Percentiles rank a stretch among this genome's conserved stretches.
These are phyloP conservation scores for Ceratina japonica DNA, from an alignment of 1,140 invertebrate genomes.

Conservation along the genomic window DNA sequence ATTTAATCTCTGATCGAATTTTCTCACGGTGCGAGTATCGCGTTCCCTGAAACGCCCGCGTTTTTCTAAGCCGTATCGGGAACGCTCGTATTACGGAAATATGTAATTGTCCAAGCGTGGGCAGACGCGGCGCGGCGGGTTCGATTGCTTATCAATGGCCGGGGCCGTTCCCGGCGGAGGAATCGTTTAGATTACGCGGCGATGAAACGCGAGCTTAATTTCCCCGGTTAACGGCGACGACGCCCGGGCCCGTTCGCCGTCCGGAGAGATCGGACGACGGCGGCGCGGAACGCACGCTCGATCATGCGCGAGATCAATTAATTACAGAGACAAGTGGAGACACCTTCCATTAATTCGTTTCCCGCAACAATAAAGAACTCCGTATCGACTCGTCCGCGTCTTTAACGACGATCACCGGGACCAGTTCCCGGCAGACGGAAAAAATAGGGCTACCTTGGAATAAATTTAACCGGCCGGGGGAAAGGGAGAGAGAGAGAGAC, in stretches of 20 bases:
- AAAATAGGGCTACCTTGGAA: constrained; percentile 48
- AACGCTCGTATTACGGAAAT: constrained; percentile 1
- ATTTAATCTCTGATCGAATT: background rate
- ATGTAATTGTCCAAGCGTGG: background rate
- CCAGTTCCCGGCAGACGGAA: constrained; percentile 39
- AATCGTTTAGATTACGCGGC: constrained; percentile 40
- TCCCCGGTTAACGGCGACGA: constrained; percentile 16
- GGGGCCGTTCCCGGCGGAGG: background rate
- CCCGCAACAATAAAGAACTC: constrained; percentile 54
- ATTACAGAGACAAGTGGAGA: constrained; percentile 42
- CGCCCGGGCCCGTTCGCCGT: constrained; percentile 1
- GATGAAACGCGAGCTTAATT: constrained; percentile 33
- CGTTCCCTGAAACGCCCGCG: background rate
- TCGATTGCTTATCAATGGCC: background rate
- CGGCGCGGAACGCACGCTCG: constrained; percentile 17
- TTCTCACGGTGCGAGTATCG: constrained; percentile 7
- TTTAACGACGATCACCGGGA: constrained; percentile 47
- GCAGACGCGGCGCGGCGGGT: background rate
- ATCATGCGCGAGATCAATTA: constrained; percentile 51
- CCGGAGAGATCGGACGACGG: background rate
- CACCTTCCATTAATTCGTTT: constrained; percentile 47
- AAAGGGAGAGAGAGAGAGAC: constrained; percentile 1
- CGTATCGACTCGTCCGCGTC: constrained; percentile 31
- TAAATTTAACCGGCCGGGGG: constrained; percentile 51
- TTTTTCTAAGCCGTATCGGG: too few species aligned